Evolutionary conservation across 2,888 invertebrate genomes (phyloP), one percentile per base, ranked within the genome.

Genomic region (Adela reaumurella): DNA sequence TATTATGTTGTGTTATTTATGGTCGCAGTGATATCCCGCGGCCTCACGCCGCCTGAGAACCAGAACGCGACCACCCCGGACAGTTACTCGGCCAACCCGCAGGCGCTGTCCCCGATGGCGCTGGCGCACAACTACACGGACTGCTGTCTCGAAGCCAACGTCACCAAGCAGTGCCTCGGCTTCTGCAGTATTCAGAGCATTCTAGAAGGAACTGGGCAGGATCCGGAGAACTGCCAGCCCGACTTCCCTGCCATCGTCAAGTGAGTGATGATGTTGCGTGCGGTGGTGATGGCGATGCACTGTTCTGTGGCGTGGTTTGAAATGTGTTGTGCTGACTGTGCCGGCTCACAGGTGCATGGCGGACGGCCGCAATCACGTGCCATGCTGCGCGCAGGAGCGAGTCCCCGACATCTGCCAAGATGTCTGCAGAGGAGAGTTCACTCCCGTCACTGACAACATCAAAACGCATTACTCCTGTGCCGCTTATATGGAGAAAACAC

Each of bases 401-500:
- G 89, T 92, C 17, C 92, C 92, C 0, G 90, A 91, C 64, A 85
- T 92, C 56, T 92, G 92, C 62, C 91, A 90, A 61, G 91, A 92
- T 56, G 90, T 92, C 54, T 92, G 92, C 62, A 79, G 90, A 1
- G 92, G 92, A 19, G 90, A 92, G 64, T 92, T 92, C 68, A 90
- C 90, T 0, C 86, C 90, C 1, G 91, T 91, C 52, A 90, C 90
- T 0, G 90, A 92, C 63, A 88, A 88, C 59, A 86, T 92, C 51
- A 88, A 89, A 66, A 90, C 91, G 0, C 90, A 92, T 59, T 90
- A 92, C 65, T 90, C 90, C 2, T 92, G 92, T 63, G 88, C 91
- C 0, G 83, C 89, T 1, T 90, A 91, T 59, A 92, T 92, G 56
- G 86, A 91, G 60, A 87, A 88, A 58, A 92, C 92, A 0, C 65